Base-by-base conservation (phyloP, 2,797 vertebrate genomes). In the Eospalax fontanierii region DNA sequence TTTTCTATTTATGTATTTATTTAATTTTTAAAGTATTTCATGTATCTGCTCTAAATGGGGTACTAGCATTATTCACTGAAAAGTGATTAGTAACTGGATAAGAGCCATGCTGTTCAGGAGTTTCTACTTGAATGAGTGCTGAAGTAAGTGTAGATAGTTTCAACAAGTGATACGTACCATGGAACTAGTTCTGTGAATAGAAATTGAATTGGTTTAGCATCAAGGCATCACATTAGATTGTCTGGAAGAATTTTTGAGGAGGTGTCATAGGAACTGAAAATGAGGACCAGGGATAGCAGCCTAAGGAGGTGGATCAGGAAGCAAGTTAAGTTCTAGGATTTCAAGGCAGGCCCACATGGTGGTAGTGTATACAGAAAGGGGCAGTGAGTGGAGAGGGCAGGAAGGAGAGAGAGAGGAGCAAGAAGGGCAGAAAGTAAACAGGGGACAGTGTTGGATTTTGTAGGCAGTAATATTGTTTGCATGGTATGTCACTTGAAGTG, bases 101-200 rank as follows among this genome's bases (percentile, higher is more conserved):
- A 63, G 10, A 63, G 22, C 14, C 33, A 18, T 9, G 15, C 24
- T 40, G 35, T 81, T 85, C 80, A 95, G 46, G 81, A 92, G 10
- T 90, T 93, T 65, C 35, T 61, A 38, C 21, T 89, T 91, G 63
- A 90, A 61, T 90, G 46, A 92, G 63, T 57, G 66, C 9, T 75
- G 73, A 95, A 80, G 73, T 63, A 79, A 84, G 43, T 76, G 66
- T 92, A 80, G 78, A 76, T 88, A 76, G 90, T 95, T 88, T 90
- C 46, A 75, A 54, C 59, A 93, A 76, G 63, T 88, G 70, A 90
- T 63, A 79, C 38, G 38, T 0, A 1, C 54, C 57, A 94, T 71
- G 75, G 76, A 57, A 78, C 74, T 19, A 43, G 71, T 95, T 85
- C 87, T 91, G 76, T 21, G 35, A 61, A 18, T 24, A 87, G 73